Evolutionary conservation across 2,797 vertebrate species (phyloP), one percentile per base, ranked within the genome.

Genomic region (Gallirallus australis): DNA sequence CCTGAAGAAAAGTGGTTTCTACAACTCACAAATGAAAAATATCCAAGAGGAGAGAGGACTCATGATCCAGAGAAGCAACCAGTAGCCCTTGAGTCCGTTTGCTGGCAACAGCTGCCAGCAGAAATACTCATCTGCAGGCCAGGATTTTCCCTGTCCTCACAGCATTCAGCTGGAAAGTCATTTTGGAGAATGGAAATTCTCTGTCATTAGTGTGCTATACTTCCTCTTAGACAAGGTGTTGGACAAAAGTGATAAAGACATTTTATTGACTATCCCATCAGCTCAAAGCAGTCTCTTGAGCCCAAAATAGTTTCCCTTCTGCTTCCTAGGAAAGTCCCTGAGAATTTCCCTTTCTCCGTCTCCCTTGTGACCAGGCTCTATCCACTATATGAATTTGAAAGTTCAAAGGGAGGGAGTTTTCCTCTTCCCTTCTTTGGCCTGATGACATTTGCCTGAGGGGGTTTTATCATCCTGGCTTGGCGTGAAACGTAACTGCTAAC

Each of bases 301-400:
- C 48, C 70, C 61, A 30, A 94, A 68, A 37, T 2, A 96, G 96
- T 96, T 97, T 95, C 94, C 68, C 39, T 89, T 96, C 87, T 30
- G 59, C 94, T 94, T 98, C 96, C 96, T 87, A 95, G 71, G 86
- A 93, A 98, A 97, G 93, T 66, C 94, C 97, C 97, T 4, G 1
- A 63, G 12, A 77, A 94, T 93, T 89, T 96, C 96, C 96, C 93
- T 10, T 60, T 59, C 48, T 81, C 31, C 47, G 4, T 90, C 27
- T 82, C 68, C 60, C 40, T 19, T 68, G 47, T 82, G 37, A 64
- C 53, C n/a, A 82, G 52, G 16, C 39, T 59, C 12, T 56, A 68
- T 80, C 56, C 30, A 9, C 35, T 56, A 28, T 6, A 64, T 1
- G 1, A 65, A 84, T 33, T 17, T 60, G 56, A 84, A 91, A 82